These are phyloP conservation scores for Odontophorus gujanensis DNA, from an alignment of 2,113 vertebrate genomes.

Conservation along the genomic window DNA sequence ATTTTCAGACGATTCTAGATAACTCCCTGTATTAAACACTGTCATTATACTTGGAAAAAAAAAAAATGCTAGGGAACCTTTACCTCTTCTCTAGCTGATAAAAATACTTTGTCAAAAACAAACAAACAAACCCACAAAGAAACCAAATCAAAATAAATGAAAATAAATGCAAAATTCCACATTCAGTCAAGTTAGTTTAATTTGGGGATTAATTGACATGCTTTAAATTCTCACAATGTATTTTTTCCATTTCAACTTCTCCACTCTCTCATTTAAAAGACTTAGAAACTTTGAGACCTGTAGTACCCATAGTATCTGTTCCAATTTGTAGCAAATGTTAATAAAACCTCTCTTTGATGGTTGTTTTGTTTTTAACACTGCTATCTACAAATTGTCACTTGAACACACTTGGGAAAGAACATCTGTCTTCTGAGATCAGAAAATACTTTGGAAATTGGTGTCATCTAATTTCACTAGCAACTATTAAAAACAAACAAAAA, in stretches of 20 bases:
- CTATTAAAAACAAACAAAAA: neutral
- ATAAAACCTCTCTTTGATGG: neutral
- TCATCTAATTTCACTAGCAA: neutral
- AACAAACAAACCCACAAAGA: neutral
- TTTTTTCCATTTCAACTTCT: neutral
- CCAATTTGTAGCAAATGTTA: neutral
- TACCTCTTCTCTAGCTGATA: neutral
- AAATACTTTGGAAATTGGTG: neutral
- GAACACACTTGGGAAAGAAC: neutral
- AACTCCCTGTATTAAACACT: rapidly evolving
- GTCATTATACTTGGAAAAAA: neutral
- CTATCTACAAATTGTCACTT: neutral
- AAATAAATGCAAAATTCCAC: neutral
- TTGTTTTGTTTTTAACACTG: neutral
- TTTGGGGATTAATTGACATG: neutral
- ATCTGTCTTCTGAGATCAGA: neutral
- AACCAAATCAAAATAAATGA: too few species aligned
- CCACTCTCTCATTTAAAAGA: neutral
- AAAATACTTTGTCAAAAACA: neutral
- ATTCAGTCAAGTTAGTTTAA: rapidly evolving
- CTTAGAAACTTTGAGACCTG: neutral
- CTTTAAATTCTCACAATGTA: neutral
- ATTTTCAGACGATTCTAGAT: neutral
- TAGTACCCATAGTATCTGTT: neutral
- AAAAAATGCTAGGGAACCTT: neutral